Conservation (phyloP, 2,888 invertebrate species). For the Acleris sparsana region DNA sequence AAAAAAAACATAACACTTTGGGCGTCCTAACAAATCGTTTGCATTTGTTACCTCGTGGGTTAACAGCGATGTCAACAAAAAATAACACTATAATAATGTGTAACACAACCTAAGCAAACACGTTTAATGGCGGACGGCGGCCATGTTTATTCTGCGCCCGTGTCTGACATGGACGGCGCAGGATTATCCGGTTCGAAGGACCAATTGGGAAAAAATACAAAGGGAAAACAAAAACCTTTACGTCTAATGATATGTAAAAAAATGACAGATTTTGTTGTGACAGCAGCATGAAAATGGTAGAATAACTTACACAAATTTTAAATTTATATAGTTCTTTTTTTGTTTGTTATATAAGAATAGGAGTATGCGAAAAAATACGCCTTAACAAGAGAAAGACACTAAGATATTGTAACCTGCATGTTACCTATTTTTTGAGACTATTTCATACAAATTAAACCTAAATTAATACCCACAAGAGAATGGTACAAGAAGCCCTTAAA, state of each 20-base stretch:
- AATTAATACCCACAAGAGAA: too few species aligned
- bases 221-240: background rate
- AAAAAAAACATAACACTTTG: constrained; percentile 22
- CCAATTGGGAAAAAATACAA: constrained; percentile 30
- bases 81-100: constrained; percentile 67
- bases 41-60: constrained; percentile 31
- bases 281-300: background rate
- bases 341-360: too few species aligned
- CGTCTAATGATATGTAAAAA: constrained; percentile 5
- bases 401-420: too few species aligned
- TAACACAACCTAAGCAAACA: constrained; percentile 76
- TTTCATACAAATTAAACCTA: too few species aligned
- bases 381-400: too few species aligned
- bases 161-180: constrained; percentile 67
- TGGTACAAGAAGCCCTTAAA: too few species aligned
- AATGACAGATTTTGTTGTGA: background rate
- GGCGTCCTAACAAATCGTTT: constrained; percentile 28
- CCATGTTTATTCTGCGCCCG: constrained; percentile 68
- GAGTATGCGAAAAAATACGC: too few species aligned
- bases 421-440: too few species aligned
- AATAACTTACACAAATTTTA: too few species aligned
- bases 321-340: too few species aligned
- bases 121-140: constrained; percentile 59
- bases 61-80: constrained; percentile 47
- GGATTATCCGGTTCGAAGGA: constrained; percentile 65